Conservation (phyloP, 2,888 invertebrate genomes). For the Pherbina coryleti region DNA sequence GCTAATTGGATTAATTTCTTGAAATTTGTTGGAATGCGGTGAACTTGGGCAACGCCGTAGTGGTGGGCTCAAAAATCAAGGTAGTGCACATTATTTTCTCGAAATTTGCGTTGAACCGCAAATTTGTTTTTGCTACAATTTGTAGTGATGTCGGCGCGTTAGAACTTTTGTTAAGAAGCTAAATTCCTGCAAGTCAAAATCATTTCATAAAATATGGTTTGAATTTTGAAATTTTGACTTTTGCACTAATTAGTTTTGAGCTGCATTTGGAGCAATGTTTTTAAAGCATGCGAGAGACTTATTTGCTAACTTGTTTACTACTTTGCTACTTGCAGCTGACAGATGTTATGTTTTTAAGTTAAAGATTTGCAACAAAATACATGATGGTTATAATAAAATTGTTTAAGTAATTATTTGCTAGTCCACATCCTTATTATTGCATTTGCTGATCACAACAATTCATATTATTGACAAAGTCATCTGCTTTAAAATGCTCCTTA, state of each 20-base stretch:
- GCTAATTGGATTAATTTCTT: conserved; percentile 33
- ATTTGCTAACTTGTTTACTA: neutral
- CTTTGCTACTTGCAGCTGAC: no score
- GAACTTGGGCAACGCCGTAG: no score
- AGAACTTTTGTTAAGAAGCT: neutral
- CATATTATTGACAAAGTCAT: no score
- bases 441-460: no score
- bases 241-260: neutral
- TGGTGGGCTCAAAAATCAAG: neutral
- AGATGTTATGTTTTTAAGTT: no score
- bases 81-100: neutral
- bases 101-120: neutral
- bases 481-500: no score
- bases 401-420: no score
- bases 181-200: conserved; percentile 5
- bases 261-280: neutral
- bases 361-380: no score
- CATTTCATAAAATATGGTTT: neutral
- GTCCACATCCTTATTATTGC: no score
- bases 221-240: neutral
- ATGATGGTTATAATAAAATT: no score
- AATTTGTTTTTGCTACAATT: neutral
- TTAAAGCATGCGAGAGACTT: neutral
- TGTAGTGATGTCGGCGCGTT: neutral
- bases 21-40: conserved; percentile 3